Base-by-base conservation (phyloP, 2,113 vertebrate genomes). In the Amazona vittata region DNA sequence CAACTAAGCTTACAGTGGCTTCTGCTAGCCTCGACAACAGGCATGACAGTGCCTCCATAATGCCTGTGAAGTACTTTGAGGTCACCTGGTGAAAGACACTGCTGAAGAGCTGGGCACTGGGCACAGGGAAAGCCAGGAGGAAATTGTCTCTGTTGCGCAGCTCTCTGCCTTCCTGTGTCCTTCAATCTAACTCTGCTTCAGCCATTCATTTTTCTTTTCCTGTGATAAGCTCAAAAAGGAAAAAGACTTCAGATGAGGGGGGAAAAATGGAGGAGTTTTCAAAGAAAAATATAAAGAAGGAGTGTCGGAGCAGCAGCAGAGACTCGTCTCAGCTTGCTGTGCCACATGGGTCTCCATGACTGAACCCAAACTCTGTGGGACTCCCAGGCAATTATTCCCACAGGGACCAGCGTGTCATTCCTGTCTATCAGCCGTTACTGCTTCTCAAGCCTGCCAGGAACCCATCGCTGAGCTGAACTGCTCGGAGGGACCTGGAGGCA, bases 261-360 rank as follows among this genome's bases (percentile, higher is more conserved):
- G 12, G 60, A 60, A 76, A 19, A 2, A 19, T 10, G 37, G 8
- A 37, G 22, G 43, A 50, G 46, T 76, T 67, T 71, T 41, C 37
- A 37, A n/a, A 9, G 11, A 5, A 37, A 81, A 86, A 28, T 28
- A 6, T 63, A 24, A 70, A 46, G 13, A 12, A 26, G 6, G 6
- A 17, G 33, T 43, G 15, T n/a, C 44, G 39, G 77, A 21, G 26
- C 4, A 63, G 43, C 53, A 78, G 22, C 60, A 82, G 62, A 18
- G 11, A 57, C 6, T 6, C 5, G 3, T 5, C 8, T 41, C 35
- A 63, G 49, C 35, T 57, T 44, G 47, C 9, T 46, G 41, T 9
- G 5, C 8, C 0, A 1, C 65, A 10, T 31, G 67, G 31, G 10
- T 28, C 9, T 46, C 69, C 15, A 2, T 8, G 57, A 29, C 6